A percentile compares a stretch with the other conserved stretches of the same genome.
Conservation (phyloP, 2,113 vertebrate species). For the Eubucco bourcierii region DNA sequence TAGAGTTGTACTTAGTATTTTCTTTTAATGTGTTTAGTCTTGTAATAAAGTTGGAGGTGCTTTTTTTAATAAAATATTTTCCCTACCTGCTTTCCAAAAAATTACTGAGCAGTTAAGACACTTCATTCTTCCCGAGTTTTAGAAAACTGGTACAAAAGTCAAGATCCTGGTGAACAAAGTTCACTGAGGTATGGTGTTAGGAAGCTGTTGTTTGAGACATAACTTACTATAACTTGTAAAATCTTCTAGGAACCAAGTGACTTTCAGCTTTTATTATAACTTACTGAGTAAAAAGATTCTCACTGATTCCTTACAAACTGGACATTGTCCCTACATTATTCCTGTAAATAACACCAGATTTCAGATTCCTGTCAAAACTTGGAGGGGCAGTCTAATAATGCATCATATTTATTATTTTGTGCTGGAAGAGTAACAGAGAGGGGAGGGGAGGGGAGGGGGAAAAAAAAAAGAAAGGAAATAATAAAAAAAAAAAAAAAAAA, state of each 20-base stretch:
- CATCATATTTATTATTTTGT: not conserved
- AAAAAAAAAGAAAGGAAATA: too few species aligned
- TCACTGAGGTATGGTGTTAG: not conserved
- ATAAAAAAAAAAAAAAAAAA: too few species aligned
- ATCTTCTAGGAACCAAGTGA: not conserved
- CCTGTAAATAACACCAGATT: not conserved
- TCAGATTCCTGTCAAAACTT: not conserved
- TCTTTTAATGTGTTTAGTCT: not conserved
- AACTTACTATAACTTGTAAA: not conserved
- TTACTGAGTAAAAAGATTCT: not conserved
- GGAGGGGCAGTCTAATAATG: not conserved
- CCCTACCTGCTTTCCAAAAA: not conserved
- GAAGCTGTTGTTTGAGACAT: not conserved
- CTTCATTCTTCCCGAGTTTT: not conserved
- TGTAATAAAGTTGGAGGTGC: not conserved
- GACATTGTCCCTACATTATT: not conserved
- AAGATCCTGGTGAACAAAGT: not conserved
- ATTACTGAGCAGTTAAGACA: not conserved
- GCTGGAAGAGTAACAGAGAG: not conserved
- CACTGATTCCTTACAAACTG: not conserved
- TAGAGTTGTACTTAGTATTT: not conserved
- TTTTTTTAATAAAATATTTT: not conserved
- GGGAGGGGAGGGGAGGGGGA: too few species aligned
- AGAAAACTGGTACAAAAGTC: not conserved
- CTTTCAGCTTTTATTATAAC: not conserved